Conservation (phyloP, 30 jellyfish, hydroid and myxozoan species). For the Sanderia malayensis region DNA sequence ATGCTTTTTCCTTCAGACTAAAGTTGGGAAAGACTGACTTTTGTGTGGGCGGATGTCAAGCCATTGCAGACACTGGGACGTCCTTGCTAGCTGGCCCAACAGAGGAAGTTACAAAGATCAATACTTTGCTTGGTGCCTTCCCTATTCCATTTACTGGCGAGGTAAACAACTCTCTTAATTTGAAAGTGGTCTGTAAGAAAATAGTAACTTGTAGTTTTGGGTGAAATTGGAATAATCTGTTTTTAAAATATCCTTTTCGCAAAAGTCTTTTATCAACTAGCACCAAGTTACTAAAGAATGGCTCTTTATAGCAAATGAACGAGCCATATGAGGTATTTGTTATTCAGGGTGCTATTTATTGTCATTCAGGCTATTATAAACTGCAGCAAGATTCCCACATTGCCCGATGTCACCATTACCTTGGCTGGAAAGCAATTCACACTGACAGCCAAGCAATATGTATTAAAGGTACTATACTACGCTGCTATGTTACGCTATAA, state of each 20-base stretch:
- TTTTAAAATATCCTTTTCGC: background rate
- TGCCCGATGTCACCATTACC: conserved; percentile 72
- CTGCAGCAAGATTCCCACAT: conserved; percentile 76
- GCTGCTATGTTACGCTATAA: background rate
- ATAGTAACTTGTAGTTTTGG: no score
- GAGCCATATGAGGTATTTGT: background rate
- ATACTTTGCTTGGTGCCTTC: conserved; percentile 89
- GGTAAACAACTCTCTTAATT: conserved; percentile 14
- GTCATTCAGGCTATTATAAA: conserved; percentile 69
- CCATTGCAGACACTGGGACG: conserved; percentile 99
- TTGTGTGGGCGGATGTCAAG: conserved; percentile 90
- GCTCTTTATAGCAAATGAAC: background rate
- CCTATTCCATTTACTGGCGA: conserved; percentile 86
- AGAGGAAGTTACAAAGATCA: conserved; percentile 65
- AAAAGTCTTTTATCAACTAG: background rate
- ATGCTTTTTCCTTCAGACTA: conserved; percentile 17
- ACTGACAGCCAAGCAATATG: conserved; percentile 74
- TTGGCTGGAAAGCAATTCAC: conserved; percentile 83
- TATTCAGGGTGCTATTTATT: no score
- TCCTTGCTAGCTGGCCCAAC: conserved; percentile 98
- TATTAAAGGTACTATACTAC: conserved; percentile 61
- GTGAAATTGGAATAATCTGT: no score
- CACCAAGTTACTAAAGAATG: background rate
- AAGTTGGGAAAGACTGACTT: conserved; percentile 65
- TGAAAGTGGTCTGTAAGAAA: no score